Base-by-base conservation (phyloP, 2,888 invertebrate species). In the Stegophylla sp. region DNA sequence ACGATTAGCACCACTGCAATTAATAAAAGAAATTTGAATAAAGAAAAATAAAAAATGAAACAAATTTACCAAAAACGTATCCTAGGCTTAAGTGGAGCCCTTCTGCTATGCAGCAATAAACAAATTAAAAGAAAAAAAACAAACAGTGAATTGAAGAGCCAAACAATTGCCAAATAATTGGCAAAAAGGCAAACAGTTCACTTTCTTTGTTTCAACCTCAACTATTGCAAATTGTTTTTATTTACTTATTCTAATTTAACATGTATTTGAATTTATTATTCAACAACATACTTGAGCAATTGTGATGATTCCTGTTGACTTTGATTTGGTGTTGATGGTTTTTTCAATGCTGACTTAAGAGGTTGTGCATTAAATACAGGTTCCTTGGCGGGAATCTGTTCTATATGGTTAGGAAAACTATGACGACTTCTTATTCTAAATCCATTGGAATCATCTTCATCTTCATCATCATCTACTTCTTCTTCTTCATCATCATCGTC, bases 301-400 rank as follows among this genome's bases (percentile, higher is more conserved):
- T 92, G 92, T 85, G 92, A 89, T 85, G 90, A 88, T 85, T 90
- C 92, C 85, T 91, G 89, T 85, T 89, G 89, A 85, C 92, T 92
- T 86, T 92, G 92, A 75, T 92, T 92, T 79, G 92, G 92, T 82
- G 94, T 94, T 82, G 88, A 89, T 84, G 90, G 90, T 87, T 94
- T 96, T 89, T 96, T 96, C 84, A 96, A 89, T 84, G 96, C 96
- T 74, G 95, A 95, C 87, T 96, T 96, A 83, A 95, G 90, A 84
- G 96, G 96, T 89, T 95, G 91, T 84, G 95, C 95, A 88, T 94
- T 93, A 88, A 94, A 93, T 86, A 92, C 92, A 61, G 95, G 96
- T 89, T 96, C 95, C 88, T 95, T 95, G 82, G 96, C 95, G 84
- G 95, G 95, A 85, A 96, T 95, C 88, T 95, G 95, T 87, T 96